These are phyloP conservation scores for Callionymus lyra DNA, from an alignment of 2,113 vertebrate genomes.

Conservation along the genomic window DNA sequence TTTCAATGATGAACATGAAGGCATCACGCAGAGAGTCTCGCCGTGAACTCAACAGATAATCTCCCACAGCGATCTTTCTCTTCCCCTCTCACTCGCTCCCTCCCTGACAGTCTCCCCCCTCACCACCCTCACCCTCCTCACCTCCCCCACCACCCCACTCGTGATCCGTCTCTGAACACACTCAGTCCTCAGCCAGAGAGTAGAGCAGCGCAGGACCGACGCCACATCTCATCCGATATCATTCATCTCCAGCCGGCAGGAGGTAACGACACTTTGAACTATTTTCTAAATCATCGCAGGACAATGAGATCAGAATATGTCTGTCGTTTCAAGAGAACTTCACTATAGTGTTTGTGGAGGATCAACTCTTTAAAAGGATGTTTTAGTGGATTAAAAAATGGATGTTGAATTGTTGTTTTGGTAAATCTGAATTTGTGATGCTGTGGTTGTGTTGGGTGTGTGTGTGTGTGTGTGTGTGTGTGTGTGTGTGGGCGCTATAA, in stretches of 20 bases:
- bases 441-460: constrained; percentile 1
- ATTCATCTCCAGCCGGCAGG: constrained; percentile 20
- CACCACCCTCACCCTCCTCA: too few species aligned
- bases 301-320: too few species aligned
- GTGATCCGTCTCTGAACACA: constrained; percentile 14
- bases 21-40: too few species aligned
- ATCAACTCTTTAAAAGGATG: too few species aligned
- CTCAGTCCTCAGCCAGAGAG: constrained; percentile 32
- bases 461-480: background rate
- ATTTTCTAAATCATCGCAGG: too few species aligned
- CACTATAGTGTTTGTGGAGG: too few species aligned
- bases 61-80: background rate
- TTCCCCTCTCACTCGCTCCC: constrained; percentile 2
- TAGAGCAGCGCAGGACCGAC: constrained; percentile 20
- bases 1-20: too few species aligned
- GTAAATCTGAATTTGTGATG: too few species aligned
- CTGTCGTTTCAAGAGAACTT: too few species aligned
- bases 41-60: too few species aligned
- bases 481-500: background rate
- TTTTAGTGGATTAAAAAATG: too few species aligned
- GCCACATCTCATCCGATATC: constrained; percentile 17
- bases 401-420: too few species aligned
- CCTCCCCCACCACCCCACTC: constrained; percentile 9
- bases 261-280: constrained; percentile 30
- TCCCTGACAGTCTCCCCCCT: constrained; percentile 5